Conservation (phyloP, 2,113 vertebrate species). For the Pionites leucogaster region DNA sequence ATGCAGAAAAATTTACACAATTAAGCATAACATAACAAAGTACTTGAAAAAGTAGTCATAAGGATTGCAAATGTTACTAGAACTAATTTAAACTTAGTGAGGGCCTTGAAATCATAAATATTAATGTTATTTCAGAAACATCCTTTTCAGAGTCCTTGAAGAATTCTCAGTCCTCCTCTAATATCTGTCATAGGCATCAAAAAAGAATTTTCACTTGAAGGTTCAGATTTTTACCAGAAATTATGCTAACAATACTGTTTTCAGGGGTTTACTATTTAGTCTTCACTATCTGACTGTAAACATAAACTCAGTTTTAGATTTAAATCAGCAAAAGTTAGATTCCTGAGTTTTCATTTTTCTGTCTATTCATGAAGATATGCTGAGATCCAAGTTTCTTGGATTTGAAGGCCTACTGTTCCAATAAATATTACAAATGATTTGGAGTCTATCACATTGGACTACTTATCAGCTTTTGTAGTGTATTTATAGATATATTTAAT, state of each 20-base stretch:
- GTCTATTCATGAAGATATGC: not conserved
- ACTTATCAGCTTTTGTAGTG: not conserved
- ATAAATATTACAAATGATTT: not conserved
- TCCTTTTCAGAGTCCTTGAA: not conserved
- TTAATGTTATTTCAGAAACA: not conserved
- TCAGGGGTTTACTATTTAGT: not conserved
- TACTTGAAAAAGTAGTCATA: not conserved
- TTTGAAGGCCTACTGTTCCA: not conserved
- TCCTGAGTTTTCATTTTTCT: not conserved
- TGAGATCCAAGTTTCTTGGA: not conserved
- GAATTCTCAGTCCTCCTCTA: not conserved
- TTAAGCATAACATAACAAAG: not conserved
- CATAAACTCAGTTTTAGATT: not conserved
- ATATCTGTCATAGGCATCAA: not conserved
- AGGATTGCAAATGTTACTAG: not conserved
- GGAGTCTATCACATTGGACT: not conserved
- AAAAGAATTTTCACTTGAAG: not conserved
- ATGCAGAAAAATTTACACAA: not conserved
- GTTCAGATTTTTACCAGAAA: not conserved
- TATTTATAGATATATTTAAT: not conserved
- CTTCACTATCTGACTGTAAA: not conserved
- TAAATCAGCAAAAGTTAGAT: not conserved
- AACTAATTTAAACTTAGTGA: not conserved
- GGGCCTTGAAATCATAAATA: not conserved
- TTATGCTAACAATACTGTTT: not conserved